phyloP scores from a whole-genome alignment of 1,140 invertebrate species.

The Oppia nitens region DNA sequence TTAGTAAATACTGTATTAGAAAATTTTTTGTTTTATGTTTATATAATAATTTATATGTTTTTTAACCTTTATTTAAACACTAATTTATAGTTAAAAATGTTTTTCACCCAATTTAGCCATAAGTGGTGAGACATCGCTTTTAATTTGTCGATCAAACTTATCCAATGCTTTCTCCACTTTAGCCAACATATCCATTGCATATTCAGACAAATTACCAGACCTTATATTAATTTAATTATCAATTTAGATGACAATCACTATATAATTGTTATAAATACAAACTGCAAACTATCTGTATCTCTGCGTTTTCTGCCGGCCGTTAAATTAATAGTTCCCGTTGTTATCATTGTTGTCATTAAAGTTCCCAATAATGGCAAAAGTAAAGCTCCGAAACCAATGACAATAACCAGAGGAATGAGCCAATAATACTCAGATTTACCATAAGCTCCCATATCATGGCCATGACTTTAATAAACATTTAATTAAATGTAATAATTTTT shows the following conservation, averaged over 20 bases:
- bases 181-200: neutral
- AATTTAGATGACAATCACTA: neutral
- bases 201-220: neutral
- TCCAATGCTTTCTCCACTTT: conserved; percentile 2
- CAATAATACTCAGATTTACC: conserved; percentile 14
- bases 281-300: neutral
- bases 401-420: conserved; percentile 14
- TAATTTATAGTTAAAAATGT: neutral
- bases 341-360: conserved; percentile 16
- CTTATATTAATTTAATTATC: neutral
- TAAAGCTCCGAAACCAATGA: conserved; percentile 17
- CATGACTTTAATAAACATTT: neutral
- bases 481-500: neutral
- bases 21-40: too few species aligned
- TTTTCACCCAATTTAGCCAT: neutral
- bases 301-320: conserved; percentile 10
- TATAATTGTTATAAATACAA: neutral
- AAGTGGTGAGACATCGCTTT: neutral
- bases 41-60: too few species aligned
- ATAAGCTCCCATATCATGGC: conserved; percentile 2
- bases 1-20: too few species aligned
- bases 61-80: too few species aligned
- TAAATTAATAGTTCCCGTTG: conserved; percentile 14
- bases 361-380: conserved; percentile 12
- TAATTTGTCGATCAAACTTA: conserved; percentile 7